These are phyloP conservation scores for Lordiphosa stackelbergi DNA, from an alignment of 1,140 invertebrate genomes.

Conservation along the genomic window DNA sequence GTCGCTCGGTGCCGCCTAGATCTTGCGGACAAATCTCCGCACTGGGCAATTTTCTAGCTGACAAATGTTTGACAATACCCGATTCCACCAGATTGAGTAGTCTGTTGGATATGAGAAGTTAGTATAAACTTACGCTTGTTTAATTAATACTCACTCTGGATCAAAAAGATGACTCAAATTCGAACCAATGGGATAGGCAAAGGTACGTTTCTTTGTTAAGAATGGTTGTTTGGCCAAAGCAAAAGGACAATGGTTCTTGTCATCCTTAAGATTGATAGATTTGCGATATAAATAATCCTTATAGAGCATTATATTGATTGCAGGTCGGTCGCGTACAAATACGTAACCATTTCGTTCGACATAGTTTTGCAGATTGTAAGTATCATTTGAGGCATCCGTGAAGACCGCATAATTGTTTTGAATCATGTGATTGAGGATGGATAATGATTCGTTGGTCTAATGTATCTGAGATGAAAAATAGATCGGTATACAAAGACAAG, in stretches of 20 bases:
- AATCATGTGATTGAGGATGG: slow-evolving; percentile 66
- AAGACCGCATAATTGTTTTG: slow-evolving; percentile 65
- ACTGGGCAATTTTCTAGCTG: slow-evolving; percentile 81
- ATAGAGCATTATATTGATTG: slow-evolving; percentile 83
- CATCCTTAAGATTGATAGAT: slow-evolving; percentile 78
- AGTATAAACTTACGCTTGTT: background rate
- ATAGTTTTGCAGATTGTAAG: slow-evolving; percentile 77
- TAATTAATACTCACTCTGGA: slow-evolving; percentile 80
- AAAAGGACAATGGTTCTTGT: slow-evolving; percentile 83
- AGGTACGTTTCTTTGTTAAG: slow-evolving; percentile 81
- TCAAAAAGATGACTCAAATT: slow-evolving; percentile 81
- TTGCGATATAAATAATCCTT: slow-evolving; percentile 83
- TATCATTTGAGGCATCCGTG: slow-evolving; percentile 65
- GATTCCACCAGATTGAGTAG: slow-evolving; percentile 83
- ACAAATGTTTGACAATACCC: slow-evolving; percentile 84
- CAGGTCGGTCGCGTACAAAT: slow-evolving; percentile 83
- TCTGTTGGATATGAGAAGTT: slow-evolving; percentile 77
- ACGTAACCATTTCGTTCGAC: slow-evolving; percentile 79
- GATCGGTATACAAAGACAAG: too few relatives aligned
- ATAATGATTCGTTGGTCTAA: slow-evolving; percentile 66
- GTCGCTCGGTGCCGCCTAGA: slow-evolving; percentile 87
- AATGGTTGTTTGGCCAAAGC: slow-evolving; percentile 84
- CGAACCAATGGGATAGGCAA: slow-evolving; percentile 83
- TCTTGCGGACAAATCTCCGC: slow-evolving; percentile 87
- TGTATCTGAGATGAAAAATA: background rate